These are phyloP conservation scores for Baccha elongata DNA, from an alignment of 2,888 invertebrate species.

Conservation along the genomic window DNA sequence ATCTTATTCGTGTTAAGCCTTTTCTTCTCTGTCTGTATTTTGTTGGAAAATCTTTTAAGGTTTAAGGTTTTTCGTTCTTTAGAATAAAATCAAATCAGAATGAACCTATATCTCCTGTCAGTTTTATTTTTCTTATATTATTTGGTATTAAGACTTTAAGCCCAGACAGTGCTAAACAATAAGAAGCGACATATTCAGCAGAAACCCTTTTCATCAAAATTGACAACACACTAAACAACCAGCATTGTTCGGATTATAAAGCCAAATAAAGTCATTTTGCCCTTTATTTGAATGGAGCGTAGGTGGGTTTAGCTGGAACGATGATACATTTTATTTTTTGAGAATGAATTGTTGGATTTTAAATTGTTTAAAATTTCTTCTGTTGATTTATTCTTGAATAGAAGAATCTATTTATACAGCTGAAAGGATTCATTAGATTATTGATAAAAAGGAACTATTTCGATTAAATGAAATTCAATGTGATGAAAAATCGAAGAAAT, in stretches of 20 bases:
- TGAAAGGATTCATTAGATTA: too few species aligned
- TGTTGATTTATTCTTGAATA: too few species aligned
- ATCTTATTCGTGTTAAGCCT: conserved; percentile 3
- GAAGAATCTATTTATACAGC: too few species aligned
- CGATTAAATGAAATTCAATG: too few species aligned
- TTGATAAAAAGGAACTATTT: too few species aligned
- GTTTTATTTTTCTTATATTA: too few species aligned
- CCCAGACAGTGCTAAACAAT: background rate
- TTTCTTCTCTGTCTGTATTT: background rate
- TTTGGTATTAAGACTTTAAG: background rate
- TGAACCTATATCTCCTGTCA: conserved; percentile 21
- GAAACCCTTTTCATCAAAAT: conserved; percentile 22
- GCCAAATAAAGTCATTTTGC: conserved; percentile 21
- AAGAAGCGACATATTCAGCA: background rate
- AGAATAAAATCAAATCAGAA: background rate
- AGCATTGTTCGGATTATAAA: conserved; percentile 6
- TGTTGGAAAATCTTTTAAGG: background rate
- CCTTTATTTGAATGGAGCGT: too few species aligned
- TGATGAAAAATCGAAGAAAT: too few species aligned
- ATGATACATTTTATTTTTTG: too few species aligned
- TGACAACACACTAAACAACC: conserved; percentile 2
- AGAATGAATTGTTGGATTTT: too few species aligned
- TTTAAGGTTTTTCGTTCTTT: background rate
- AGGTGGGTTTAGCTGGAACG: too few species aligned
- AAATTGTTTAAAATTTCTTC: too few species aligned